Base-by-base conservation (phyloP, 2,113 vertebrate species). In the Antigone vipio region DNA sequence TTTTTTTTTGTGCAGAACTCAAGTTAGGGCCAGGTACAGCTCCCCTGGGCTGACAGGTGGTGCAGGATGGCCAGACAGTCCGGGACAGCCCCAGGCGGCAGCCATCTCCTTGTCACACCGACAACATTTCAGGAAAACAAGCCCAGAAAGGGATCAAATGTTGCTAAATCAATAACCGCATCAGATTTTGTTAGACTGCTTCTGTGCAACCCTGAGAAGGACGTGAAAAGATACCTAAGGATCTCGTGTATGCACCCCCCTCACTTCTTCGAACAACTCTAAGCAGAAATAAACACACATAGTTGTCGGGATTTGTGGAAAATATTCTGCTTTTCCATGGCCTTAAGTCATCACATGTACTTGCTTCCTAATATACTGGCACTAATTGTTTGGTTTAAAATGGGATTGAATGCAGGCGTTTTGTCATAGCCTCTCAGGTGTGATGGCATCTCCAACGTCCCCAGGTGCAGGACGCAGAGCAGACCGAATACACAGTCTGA, bases 71-170 rank as follows among this genome's bases (percentile, higher is more conserved):
- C 13, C 17, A 24, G 47, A 11, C 3, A 71, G 16, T 7, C 45
- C 45, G 24, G 40, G 32, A 63, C 53, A 90, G 44, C 11, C 64
- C 66, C n/a, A 14, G 32, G 55, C 69, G 81, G 59, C 49, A 73
- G 49, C 34, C 12, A 2, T 9, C 38, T 49, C 3, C 32, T 44
- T 3, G 3, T 53, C 38, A 64, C 34, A 42, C 4, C 0, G 1
- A 15, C 9, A 35, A 10, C 9, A 7, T 52, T 68, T 40, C 69
- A 60, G 32, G 50, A 62, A 34, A 62, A 38, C 9, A 9, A 56
- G 72, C 42, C 27, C 35, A 47, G 68, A 60, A 92, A 50, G 17
- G 63, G 29, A 58, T 40, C 32, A 44, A 59, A 29, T 44, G 20
- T 58, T 90, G 49, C 52, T 44, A 45, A 40, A 44, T 44, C 69